phyloP scores from a whole-genome alignment of 2,888 invertebrate genomes.

The Leptinotarsa rubiginosa region DNA sequence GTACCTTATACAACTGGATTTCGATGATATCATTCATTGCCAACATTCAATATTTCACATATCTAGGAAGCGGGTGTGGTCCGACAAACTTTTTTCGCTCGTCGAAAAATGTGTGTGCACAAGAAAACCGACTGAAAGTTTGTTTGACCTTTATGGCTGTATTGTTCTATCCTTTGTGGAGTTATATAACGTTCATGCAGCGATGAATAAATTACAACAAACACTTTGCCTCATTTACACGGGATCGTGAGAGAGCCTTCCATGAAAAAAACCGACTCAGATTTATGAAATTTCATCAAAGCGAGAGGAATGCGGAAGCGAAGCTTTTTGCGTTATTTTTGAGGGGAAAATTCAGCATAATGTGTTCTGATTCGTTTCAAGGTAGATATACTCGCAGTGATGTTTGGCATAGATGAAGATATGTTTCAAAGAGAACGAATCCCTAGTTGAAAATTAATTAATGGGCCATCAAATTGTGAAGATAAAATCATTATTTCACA shows the following conservation, averaged over 20 bases:
- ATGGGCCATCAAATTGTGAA: no score
- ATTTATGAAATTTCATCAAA: conserved; percentile 4
- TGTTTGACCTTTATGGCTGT: conserved; percentile 5
- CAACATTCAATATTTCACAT: no score
- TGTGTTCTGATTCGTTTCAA: background rate
- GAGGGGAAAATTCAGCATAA: background rate
- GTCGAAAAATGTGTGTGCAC: background rate
- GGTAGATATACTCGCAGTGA: background rate
- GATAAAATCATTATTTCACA: no score
- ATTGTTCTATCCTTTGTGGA: conserved; percentile 10
- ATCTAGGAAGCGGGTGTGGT: no score
- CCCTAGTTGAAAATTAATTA: no score
- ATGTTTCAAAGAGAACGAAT: no score
- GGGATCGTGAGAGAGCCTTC: background rate
- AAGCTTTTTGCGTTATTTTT: background rate
- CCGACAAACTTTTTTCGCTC: background rate
- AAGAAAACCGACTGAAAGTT: conserved; percentile 7
- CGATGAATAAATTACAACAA: conserved; percentile 30
- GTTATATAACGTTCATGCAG: conserved; percentile 26
- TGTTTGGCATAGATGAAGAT: no score
- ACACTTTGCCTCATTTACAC: conserved; percentile 13
- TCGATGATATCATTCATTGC: no score
- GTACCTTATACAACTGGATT: no score
- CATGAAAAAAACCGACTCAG: background rate
- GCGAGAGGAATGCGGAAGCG: background rate